These are phyloP conservation scores for Potorous gilbertii DNA, from an alignment of 2,797 vertebrate genomes.

Conservation along the genomic window DNA sequence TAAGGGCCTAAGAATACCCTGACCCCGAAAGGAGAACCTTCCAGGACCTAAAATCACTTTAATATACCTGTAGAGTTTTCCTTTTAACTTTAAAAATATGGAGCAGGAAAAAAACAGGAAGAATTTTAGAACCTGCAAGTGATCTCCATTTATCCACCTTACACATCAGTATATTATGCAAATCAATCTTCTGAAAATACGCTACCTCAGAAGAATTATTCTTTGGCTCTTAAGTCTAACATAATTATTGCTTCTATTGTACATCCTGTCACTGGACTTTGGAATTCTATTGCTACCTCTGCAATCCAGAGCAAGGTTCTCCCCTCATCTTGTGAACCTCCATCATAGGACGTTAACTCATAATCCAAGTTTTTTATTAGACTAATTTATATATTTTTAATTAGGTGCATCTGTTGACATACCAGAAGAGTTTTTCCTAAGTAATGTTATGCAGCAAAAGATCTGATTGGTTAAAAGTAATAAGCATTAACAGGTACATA, in stretches of 20 bases:
- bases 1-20: constrained; percentile 76
- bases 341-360: constrained; percentile 85
- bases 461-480: constrained; percentile 94
- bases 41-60: constrained; percentile 71
- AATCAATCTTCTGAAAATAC: constrained; percentile 78
- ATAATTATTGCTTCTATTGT: constrained; percentile 82
- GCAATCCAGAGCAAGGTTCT: constrained; percentile 80
- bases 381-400: constrained; percentile 90
- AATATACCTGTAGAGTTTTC: constrained; percentile 74
- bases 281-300: constrained; percentile 73
- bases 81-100: constrained; percentile 57
- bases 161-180: constrained; percentile 81
- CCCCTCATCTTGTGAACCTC: constrained; percentile 83
- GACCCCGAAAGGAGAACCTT: constrained; percentile 79
- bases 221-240: constrained; percentile 80
- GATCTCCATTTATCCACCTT: constrained; percentile 83
- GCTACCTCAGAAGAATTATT: constrained; percentile 78
- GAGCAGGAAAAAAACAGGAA: constrained; percentile 74
- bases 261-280: constrained; percentile 82
- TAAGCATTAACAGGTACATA: constrained; percentile 89
- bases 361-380: constrained; percentile 84
- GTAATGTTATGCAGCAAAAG: constrained; percentile 92
- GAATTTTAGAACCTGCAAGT: constrained; percentile 82
- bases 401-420: constrained; percentile 91
- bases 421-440: constrained; percentile 88